These are phyloP conservation scores for Heterochromis multidens DNA, from an alignment of 2,113 vertebrate species.

Conservation along the genomic window DNA sequence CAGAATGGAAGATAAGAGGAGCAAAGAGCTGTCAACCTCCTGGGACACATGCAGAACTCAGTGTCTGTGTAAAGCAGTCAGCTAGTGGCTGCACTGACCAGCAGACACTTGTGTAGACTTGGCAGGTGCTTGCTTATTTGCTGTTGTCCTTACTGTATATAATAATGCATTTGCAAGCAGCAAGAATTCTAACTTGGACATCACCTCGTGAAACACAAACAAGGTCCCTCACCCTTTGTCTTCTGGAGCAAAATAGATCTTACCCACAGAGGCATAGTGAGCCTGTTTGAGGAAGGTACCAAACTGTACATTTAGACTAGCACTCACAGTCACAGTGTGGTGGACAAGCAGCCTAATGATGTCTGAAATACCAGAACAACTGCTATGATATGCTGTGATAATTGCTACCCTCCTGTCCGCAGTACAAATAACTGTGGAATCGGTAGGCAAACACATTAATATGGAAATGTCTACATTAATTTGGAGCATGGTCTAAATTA, in stretches of 20 bases:
- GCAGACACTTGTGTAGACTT: conserved; percentile 21
- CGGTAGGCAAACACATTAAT: conserved; percentile 77
- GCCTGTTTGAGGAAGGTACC: conserved; percentile 52
- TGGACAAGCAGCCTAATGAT: conserved; percentile 71
- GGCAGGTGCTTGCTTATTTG: conserved; percentile 61
- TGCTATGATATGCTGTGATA: conserved; percentile 69
- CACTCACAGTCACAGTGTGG: conserved; percentile 54
- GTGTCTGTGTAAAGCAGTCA: conserved; percentile 40
- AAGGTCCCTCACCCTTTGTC: conserved; percentile 29
- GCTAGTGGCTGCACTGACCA: conserved; percentile 49
- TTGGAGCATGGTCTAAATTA: conserved; percentile 76
- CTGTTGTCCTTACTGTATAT: conserved; percentile 45
- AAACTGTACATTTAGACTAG: conserved; percentile 51
- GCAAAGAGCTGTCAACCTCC: conserved; percentile 61
- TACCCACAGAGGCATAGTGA: conserved; percentile 21
- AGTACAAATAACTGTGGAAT: conserved; percentile 72
- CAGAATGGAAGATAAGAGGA: conserved; percentile 42
- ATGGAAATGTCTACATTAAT: conserved; percentile 80
- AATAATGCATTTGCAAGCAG: conserved; percentile 51
- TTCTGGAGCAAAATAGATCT: conserved; percentile 29
- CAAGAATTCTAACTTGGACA: conserved; percentile 54
- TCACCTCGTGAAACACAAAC: conserved; percentile 50
- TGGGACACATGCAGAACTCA: conserved; percentile 33
- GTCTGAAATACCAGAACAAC: conserved; percentile 63
- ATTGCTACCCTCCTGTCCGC: conserved; percentile 69